Conservation (phyloP, 2,113 vertebrate species). For the Peromyscus californicus region DNA sequence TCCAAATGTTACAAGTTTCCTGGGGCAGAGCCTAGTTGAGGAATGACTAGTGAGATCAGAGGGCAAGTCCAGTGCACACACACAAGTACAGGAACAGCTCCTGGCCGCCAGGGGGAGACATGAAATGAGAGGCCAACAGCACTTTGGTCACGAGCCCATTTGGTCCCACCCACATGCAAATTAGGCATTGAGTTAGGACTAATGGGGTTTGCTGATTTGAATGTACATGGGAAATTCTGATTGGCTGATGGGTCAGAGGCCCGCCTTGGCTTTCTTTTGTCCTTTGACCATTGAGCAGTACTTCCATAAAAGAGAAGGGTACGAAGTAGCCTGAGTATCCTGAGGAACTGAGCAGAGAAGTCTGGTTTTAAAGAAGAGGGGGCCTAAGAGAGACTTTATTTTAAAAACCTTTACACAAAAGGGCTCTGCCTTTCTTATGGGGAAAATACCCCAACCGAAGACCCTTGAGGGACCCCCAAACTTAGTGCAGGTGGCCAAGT, state of each 20-base stretch:
- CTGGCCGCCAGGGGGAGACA: not conserved
- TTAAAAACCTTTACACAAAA: not conserved
- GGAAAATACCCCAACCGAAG: not conserved
- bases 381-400: not conserved
- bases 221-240: not conserved
- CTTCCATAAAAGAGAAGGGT: not conserved
- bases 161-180: not conserved
- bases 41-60: not conserved
- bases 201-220: not conserved
- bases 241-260: not conserved
- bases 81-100: not conserved
- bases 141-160: not conserved
- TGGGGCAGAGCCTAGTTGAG: not conserved
- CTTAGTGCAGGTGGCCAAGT: too few species aligned
- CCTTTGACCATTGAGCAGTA: not conserved
- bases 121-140: not conserved
- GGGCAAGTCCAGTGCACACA: not conserved
- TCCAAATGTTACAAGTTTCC: not conserved
- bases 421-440: not conserved
- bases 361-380: not conserved
- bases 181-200: not conserved
- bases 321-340: not conserved
- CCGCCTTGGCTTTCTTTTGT: not conserved
- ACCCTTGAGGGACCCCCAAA: not conserved
- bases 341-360: not conserved